phyloP scores from a whole-genome alignment of 2,113 vertebrate genomes.

The Misgurnus anguillicaudatus region DNA sequence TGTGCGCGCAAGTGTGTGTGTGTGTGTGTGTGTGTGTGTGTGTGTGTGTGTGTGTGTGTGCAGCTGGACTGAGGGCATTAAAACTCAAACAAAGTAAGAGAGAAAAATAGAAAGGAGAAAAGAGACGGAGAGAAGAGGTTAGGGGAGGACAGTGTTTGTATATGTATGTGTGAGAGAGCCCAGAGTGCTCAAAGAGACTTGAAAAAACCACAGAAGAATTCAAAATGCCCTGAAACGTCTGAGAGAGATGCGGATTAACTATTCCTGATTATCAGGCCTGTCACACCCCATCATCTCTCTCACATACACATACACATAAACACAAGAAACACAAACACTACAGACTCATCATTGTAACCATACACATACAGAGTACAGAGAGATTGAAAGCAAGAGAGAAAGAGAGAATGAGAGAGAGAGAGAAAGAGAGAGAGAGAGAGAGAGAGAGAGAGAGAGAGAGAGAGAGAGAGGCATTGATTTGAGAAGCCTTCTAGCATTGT shows the following conservation, averaged over 20 bases:
- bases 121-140: slow-evolving; percentile 3
- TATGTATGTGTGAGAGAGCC: not conserved
- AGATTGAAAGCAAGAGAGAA: too few species aligned
- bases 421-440: not conserved
- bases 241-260: slow-evolving; percentile 19
- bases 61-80: not conserved
- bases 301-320: not conserved
- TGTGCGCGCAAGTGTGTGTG: too few species aligned
- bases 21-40: too few species aligned
- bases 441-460: slow-evolving; percentile 9
- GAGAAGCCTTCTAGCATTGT: not conserved
- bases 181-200: slow-evolving; percentile 36
- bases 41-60: too few species aligned
- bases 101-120: slow-evolving; percentile 19
- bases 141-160: not conserved
- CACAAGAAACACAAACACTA: slow-evolving; percentile 6
- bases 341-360: not conserved
- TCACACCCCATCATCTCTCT: slow-evolving; percentile 18
- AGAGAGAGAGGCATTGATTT: not conserved
- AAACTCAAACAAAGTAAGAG: slow-evolving; percentile 10
- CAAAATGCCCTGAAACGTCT: slow-evolving; percentile 6
- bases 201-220: slow-evolving; percentile 10
- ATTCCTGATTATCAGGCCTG: slow-evolving; percentile 37
- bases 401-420: slow-evolving; percentile 1
- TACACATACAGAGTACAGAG: not conserved